phyloP scores from a whole-genome alignment of 2,888 invertebrate genomes.

The Tineola bisselliella region DNA sequence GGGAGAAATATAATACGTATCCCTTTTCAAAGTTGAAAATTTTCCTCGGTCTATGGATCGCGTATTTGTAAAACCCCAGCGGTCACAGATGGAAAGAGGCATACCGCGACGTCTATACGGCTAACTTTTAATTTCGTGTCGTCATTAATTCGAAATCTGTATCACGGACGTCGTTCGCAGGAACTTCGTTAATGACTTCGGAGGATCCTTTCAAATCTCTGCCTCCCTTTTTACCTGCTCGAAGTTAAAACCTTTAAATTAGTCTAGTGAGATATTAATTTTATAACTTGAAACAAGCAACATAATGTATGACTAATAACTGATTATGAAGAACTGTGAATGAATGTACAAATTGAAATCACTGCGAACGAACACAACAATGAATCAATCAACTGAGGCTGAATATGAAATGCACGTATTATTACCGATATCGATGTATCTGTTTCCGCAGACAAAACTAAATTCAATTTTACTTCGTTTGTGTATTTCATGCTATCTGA shows the following conservation, averaged over 20 bases:
- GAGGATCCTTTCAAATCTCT: background rate
- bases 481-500: constrained; percentile 5
- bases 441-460: background rate
- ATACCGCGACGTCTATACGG: constrained; percentile 11
- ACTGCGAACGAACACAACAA: background rate
- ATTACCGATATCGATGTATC: background rate
- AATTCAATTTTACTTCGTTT: constrained; percentile 4
- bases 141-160: constrained; percentile 21
- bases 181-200: constrained; percentile 18
- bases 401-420: background rate
- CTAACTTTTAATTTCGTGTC: constrained; percentile 21
- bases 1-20: background rate
- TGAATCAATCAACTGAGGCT: constrained; percentile 1
- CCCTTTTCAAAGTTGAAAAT: constrained; percentile 3
- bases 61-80: background rate
- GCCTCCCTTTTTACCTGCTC: background rate
- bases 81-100: background rate
- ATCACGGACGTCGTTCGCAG: constrained; percentile 19
- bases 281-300: background rate
- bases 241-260: background rate
- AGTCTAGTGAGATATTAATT: background rate
- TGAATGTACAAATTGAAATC: too few relatives aligned
- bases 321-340: background rate
- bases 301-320: background rate
- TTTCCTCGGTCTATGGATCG: background rate